Base-by-base conservation (phyloP, 2,888 invertebrate species). In the Plebejus anna region DNA sequence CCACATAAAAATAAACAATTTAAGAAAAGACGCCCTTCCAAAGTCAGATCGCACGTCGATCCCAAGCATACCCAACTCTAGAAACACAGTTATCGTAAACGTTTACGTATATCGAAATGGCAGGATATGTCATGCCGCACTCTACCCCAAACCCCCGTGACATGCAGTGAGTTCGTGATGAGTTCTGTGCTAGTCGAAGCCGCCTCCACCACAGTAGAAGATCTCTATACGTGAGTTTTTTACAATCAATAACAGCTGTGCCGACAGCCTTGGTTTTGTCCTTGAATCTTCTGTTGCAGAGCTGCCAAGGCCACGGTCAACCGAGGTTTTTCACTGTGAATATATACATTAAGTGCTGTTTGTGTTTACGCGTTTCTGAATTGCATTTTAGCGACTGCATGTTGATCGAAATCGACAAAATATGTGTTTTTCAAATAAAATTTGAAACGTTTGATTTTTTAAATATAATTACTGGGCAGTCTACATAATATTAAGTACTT, bases 201-300 rank as follows among this genome's bases (percentile, higher is more conserved):
- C 1, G 87, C 88, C 6, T 89, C 89, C 75, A 88, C 91, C 11
- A 85, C 80, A 75, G 87, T 87, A 75, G 92, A 90, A 78, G 92
- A 92, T 77, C 80, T 90, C 1, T 92, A 92, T 81, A 87, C 89
- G 92, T 92, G 83, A 89, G 92, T 70, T 61, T 72, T 28, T 76
- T 51, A 75, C 57, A 70, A 75, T 76, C 70, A 75, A 76, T 76
- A 78, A 77, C 79, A 79, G 77, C 79, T 77, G 79, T 70, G 51
- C n/a, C 70, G 76, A 28, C 38, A 57, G 76, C 78, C 78, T 76
- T 77, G 75, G 66, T 70, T 55, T 70, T 76, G 76, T 76, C 76
- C 76, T 76, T 71, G 76, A 71, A 76, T 51, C 51, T 32, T 73
- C 73, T 51, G 71, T 42, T 72, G 72, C 28, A 47, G 47, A 47